Evolutionary conservation across 2,113 vertebrate genomes (phyloP), one percentile per base, ranked within the genome.

Genomic region (Perca fluviatilis): DNA sequence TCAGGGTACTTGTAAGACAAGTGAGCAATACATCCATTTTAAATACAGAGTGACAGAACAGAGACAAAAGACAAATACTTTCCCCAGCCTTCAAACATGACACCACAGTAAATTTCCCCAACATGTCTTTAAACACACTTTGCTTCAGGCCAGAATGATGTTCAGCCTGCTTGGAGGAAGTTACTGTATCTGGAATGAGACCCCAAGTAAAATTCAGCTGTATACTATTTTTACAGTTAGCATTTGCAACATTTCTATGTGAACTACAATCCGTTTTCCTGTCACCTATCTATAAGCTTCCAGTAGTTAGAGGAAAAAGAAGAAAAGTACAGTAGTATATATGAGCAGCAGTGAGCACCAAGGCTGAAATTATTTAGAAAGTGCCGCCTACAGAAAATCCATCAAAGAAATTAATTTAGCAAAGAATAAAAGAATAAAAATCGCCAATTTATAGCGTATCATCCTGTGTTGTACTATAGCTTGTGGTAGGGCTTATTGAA

Each of bases 91-190:
- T 61, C 25, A 60, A 58, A 76, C 49, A 60, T 33, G 61, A 60
- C 0, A 1, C 27, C n/a, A 27, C 50, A 25, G 58, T 62, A 40
- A 18, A 79, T 49, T 16, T 57, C 7, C 33, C 36, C 7, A 71
- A 46, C n/a, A 25, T 71, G 71, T 74, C 71, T 84, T 72, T 8
- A 79, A 79, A 79, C 49, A 62, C 18, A 54, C n/a, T 82, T 66
- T 53, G 71, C 67, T 79, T 77, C 19, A 74, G 67, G 67, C 27
- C 50, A 77, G 57, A 77, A 84, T 81, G 58, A 69, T 70, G 60
- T 72, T 75, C 19, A 72, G 46, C 43, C 71, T 67, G 70, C 65
- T 67, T 33, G 11, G 58, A 60, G 6, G 33, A 14, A 70, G 4
- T 16, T 16, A 23, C 63, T 50, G 12, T 33, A 15, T 58, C 33